phyloP scores from a whole-genome alignment of 2,113 vertebrate species.

The Lucifuga dentata region DNA sequence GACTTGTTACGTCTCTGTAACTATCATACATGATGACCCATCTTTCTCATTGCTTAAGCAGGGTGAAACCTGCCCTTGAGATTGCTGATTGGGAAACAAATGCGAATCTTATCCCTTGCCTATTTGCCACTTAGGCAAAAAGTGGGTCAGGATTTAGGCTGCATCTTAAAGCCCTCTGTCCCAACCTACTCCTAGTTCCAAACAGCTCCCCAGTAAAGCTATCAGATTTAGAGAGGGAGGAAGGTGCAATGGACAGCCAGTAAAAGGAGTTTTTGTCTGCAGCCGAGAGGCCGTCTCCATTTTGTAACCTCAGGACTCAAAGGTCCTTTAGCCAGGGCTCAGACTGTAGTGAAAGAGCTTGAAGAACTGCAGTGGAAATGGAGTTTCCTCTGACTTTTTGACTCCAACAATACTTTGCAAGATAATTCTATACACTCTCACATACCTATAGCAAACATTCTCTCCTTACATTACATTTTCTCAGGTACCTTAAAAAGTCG shows the following conservation, averaged over 20 bases:
- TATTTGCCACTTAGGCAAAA: conserved; percentile 1
- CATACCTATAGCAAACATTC: background rate
- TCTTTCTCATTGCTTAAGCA: background rate
- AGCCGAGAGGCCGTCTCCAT: conserved; percentile 58
- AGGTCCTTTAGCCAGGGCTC: conserved; percentile 65
- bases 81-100: conserved; percentile 14
- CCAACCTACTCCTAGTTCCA: conserved; percentile 9
- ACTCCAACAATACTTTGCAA: background rate
- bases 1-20: too few species aligned
- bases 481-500: too few species aligned
- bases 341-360: conserved; percentile 67
- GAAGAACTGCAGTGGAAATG: conserved; percentile 49
- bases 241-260: conserved; percentile 71
- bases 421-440: background rate
- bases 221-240: conserved; percentile 68
- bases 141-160: conserved; percentile 51
- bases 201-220: conserved; percentile 46
- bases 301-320: conserved; percentile 76
- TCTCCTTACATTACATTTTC: too few species aligned
- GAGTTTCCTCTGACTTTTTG: conserved; percentile 39
- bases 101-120: conserved; percentile 8
- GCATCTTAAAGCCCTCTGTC: conserved; percentile 29
- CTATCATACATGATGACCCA: background rate
- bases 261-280: conserved; percentile 77
- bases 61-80: conserved; percentile 9